Evolutionary conservation across 2,888 invertebrate genomes (phyloP).

Genomic region (Pomacea canaliculata): DNA sequence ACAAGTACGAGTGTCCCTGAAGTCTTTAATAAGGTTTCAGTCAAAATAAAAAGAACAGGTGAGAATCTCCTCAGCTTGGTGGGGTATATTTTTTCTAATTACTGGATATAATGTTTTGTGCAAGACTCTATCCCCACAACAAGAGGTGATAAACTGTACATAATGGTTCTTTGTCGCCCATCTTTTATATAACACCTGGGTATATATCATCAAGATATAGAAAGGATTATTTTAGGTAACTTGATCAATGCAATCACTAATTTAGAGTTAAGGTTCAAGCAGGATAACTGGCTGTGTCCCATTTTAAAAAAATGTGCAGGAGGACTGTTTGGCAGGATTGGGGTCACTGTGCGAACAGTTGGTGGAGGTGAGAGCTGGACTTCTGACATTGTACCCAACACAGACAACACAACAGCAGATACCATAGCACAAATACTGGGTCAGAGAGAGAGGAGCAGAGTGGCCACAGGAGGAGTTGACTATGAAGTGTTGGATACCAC

Average conservation of each 20-base stretch:
- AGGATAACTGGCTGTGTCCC: no score
- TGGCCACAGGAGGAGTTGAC: constrained; percentile 55
- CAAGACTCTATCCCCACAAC: no score
- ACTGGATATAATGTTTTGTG: no score
- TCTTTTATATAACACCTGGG: no score
- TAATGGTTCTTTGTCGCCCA: no score
- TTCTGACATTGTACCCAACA: constrained; percentile 48
- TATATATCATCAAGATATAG: no score
- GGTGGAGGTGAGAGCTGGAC: constrained; percentile 68
- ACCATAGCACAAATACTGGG: constrained; percentile 62
- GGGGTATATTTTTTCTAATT: no score
- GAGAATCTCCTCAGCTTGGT: not conserved
- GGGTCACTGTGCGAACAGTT: constrained; percentile 62
- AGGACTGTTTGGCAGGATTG: constrained; percentile 60
- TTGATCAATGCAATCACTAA: no score
- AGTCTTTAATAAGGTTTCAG: constrained; percentile 39
- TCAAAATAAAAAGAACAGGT: constrained; percentile 57
- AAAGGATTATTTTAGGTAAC: no score
- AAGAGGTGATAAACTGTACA: no score
- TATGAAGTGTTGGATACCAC: constrained; percentile 56
- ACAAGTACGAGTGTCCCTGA: constrained; percentile 37
- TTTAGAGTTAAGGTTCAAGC: no score
- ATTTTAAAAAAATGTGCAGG: no score
- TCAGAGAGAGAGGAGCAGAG: constrained; percentile 44
- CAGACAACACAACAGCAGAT: constrained; percentile 42